Evolutionary conservation across 2,797 vertebrate genomes (phyloP).

Genomic region (Sitta carolinensis): DNA sequence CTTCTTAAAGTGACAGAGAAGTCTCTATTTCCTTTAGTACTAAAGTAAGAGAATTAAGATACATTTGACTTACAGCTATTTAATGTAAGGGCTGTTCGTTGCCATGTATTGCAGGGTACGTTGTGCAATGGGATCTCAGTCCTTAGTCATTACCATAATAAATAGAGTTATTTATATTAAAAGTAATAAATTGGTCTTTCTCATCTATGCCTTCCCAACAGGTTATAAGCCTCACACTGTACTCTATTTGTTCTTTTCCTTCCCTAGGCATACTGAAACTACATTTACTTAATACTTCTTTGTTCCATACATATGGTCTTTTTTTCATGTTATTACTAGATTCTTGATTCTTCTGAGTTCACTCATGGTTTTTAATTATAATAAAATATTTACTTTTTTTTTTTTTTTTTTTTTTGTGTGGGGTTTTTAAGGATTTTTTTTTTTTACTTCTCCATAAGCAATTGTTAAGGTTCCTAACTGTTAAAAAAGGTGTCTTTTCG

Average conservation of each 20-base stretch:
- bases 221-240: background rate
- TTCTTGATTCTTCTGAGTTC: background rate
- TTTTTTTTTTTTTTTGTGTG: background rate
- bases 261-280: background rate
- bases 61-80: background rate
- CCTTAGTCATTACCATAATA: background rate
- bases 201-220: background rate
- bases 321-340: background rate
- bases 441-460: background rate
- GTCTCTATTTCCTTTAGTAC: background rate
- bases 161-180: background rate
- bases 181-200: background rate
- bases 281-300: background rate
- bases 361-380: background rate
- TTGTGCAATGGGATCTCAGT: background rate
- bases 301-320: background rate
- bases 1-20: background rate
- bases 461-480: background rate
- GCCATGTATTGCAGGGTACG: background rate
- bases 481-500: background rate
- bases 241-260: conserved; percentile 3
- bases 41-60: background rate
- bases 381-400: background rate
- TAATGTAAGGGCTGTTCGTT: background rate
- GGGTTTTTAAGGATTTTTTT: too few species aligned